Evolutionary conservation across 2,888 invertebrate genomes (phyloP).

Genomic region (Eilema depressum): DNA sequence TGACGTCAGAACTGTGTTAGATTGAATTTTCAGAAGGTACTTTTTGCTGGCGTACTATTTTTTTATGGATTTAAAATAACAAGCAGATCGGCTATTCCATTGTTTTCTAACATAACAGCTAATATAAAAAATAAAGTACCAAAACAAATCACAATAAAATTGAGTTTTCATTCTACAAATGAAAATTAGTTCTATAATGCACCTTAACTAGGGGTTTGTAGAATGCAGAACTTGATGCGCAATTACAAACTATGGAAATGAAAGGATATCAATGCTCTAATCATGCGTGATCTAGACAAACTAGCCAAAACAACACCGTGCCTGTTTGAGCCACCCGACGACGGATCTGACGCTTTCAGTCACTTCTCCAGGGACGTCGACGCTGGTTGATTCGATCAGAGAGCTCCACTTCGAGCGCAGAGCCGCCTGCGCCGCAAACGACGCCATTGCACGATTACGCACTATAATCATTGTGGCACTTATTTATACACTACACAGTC

Average conservation of each 20-base stretch:
- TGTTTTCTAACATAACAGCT: not conserved
- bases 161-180: not conserved
- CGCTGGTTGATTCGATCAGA: slow-evolving; percentile 90
- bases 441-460: slow-evolving; percentile 86
- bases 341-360: slow-evolving; percentile 92
- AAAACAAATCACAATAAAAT: not conserved
- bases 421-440: slow-evolving; percentile 90
- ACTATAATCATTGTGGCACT: slow-evolving; percentile 46
- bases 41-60: not conserved
- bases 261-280: not conserved
- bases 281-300: slow-evolving; percentile 11
- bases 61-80: not conserved
- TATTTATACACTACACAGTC: slow-evolving; percentile 13
- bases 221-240: not conserved
- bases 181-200: not conserved
- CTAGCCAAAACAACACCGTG: slow-evolving; percentile 58
- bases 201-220: not conserved
- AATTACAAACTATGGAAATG: not conserved
- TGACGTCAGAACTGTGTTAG: not conserved
- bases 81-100: not conserved
- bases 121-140: not conserved
- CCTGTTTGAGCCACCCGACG: slow-evolving; percentile 95
- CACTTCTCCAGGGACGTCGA: slow-evolving; percentile 89
- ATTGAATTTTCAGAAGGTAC: not conserved
- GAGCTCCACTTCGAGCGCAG: slow-evolving; percentile 91